Percentiles rank a stretch among this genome's conserved stretches.
Conservation (phyloP, 2,888 invertebrate genomes). For the Mantis religiosa region DNA sequence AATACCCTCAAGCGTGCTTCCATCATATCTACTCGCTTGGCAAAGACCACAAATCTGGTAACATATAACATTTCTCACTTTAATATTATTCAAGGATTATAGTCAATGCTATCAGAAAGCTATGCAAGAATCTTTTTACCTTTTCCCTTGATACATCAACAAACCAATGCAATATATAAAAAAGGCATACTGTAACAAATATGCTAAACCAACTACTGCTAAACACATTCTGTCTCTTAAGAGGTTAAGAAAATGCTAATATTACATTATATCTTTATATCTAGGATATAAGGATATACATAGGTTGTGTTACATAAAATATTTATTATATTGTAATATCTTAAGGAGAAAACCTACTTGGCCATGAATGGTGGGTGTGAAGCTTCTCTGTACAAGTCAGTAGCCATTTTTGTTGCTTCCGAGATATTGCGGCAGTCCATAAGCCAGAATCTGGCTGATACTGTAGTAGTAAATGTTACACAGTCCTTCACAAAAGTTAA, state of each 20-base stretch:
- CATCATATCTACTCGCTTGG: slow-evolving; percentile 81
- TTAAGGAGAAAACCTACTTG: slow-evolving; percentile 51
- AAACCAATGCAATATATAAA: too few species aligned
- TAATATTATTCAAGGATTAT: not conserved
- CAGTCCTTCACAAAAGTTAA: slow-evolving; percentile 94
- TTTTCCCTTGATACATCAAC: too few species aligned
- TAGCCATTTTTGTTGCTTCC: slow-evolving; percentile 94
- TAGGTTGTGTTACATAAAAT: too few species aligned
- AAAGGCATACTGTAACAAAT: too few species aligned
- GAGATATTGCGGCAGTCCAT: slow-evolving; percentile 96
- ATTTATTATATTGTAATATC: not conserved
- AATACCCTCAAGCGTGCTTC: slow-evolving; percentile 89
- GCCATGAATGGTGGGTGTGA: slow-evolving; percentile 94
- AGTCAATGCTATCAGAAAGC: too few species aligned
- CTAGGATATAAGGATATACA: too few species aligned
- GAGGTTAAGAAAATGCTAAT: too few species aligned
- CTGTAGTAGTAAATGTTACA: slow-evolving; percentile 97
- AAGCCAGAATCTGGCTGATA: slow-evolving; percentile 97
- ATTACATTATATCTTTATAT: too few species aligned
- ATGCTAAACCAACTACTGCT: too few species aligned
- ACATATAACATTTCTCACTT: not conserved
- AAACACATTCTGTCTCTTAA: too few species aligned
- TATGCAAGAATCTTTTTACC: too few species aligned
- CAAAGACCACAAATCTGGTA: slow-evolving; percentile 83
- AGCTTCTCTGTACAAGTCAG: slow-evolving; percentile 87